phyloP scores from a whole-genome alignment of 64 coral and sea anemone species.

The Montipora cactus region DNA sequence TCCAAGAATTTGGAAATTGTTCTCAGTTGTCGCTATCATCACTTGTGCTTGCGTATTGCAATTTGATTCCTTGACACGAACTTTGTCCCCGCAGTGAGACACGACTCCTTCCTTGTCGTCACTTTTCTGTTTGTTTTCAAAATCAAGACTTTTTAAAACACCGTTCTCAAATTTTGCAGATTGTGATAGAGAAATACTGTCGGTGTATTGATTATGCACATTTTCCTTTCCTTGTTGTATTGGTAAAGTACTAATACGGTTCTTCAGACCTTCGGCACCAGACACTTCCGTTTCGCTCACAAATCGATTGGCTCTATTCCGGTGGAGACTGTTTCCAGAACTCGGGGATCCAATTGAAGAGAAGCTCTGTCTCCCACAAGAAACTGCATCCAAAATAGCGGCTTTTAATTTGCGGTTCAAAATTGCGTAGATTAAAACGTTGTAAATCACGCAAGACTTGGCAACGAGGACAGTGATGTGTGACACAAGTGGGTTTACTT shows the following conservation, averaged over 20 bases:
- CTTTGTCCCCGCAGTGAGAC: not conserved
- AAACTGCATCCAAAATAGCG: slow-evolving; percentile 75
- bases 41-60: not conserved
- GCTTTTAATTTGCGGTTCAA: slow-evolving; percentile 93
- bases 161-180: slow-evolving; percentile 7
- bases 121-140: not conserved
- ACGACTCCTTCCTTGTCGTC: not conserved
- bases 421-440: slow-evolving; percentile 92
- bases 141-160: slow-evolving; percentile 29
- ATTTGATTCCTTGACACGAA: not conserved
- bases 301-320: slow-evolving; percentile 60
- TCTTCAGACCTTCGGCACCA: slow-evolving; percentile 10
- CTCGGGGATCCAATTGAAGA: not conserved
- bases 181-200: not conserved
- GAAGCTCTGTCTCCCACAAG: slow-evolving; percentile 67
- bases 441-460: slow-evolving; percentile 98
- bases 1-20: not conserved
- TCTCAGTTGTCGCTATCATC: not conserved
- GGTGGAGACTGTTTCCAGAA: not conserved
- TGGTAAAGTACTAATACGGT: slow-evolving; percentile 50
- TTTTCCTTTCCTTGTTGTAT: slow-evolving; percentile 26
- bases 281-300: slow-evolving; percentile 71
- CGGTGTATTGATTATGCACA: not conserved
- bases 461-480: slow-evolving; percentile 88
- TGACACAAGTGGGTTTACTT: slow-evolving; percentile 54